Evolutionary conservation across 1,140 invertebrate species (phyloP).

Genomic region (Cotesia typhae): DNA sequence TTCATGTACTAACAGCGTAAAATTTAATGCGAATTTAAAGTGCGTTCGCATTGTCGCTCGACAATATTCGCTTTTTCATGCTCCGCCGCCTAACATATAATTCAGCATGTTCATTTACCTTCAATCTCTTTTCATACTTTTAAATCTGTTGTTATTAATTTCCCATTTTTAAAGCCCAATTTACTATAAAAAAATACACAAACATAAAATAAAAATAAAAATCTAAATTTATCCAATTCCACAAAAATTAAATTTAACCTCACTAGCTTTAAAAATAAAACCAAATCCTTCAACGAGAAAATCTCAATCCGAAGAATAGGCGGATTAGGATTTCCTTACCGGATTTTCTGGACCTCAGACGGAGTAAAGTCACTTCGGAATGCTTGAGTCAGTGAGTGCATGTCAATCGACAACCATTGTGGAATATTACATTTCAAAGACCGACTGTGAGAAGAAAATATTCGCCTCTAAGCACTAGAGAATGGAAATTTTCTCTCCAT

Average conservation of each 20-base stretch:
- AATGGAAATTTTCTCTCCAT: no score
- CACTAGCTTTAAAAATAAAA: background rate
- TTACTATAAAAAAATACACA: no score
- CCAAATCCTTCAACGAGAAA: slow-evolving; percentile 1
- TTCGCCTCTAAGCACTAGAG: background rate
- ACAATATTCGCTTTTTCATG: slow-evolving; percentile 46
- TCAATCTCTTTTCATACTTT: slow-evolving; percentile 32
- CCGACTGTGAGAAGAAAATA: background rate
- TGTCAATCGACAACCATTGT: slow-evolving; percentile 1
- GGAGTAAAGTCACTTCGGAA: slow-evolving; percentile 12
- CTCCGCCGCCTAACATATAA: slow-evolving; percentile 39
- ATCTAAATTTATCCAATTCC: background rate
- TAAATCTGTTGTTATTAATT: background rate
- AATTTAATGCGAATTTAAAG: slow-evolving; percentile 33
- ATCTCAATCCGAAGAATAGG: background rate
- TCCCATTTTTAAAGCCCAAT: background rate
- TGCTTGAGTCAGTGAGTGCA: background rate
- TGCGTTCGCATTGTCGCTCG: slow-evolving; percentile 35
- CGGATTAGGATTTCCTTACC: slow-evolving; percentile 6
- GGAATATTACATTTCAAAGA: slow-evolving; percentile 12
- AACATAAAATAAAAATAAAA: no score
- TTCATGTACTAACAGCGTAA: slow-evolving; percentile 1
- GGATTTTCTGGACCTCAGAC: slow-evolving; percentile 17
- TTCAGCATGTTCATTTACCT: slow-evolving; percentile 16
- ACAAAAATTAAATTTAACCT: background rate